Conservation (phyloP, 2,113 vertebrate species). For the Serinus canaria region DNA sequence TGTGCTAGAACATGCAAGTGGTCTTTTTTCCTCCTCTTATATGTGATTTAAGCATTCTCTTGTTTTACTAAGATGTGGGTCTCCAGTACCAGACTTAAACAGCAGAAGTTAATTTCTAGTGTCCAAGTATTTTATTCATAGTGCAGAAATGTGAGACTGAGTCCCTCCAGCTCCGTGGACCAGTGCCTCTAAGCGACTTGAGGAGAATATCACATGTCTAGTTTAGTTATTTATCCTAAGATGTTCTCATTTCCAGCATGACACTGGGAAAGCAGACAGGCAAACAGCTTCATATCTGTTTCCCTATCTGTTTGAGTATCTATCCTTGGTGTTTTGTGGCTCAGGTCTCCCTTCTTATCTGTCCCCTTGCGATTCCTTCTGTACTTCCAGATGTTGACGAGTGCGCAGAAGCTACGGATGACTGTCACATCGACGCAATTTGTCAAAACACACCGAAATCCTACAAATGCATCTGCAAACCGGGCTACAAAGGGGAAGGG, state of each 20-base stretch:
- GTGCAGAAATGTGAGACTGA: neutral
- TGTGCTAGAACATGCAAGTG: neutral
- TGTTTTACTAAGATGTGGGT: neutral
- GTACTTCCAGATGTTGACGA: slow-evolving; percentile 85
- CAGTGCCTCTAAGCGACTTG: neutral
- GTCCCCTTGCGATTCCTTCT: neutral
- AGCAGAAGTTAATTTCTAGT: neutral
- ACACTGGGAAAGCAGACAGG: neutral
- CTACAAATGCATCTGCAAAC: slow-evolving; percentile 97
- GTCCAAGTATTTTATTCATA: neutral
- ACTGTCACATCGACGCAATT: slow-evolving; percentile 96
- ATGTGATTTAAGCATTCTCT: neutral
- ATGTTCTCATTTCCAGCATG: neutral
- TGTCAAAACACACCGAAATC: slow-evolving; percentile 95
- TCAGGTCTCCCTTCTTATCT: neutral
- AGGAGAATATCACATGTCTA: neutral
- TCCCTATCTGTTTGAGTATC: no score
- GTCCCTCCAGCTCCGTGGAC: neutral
- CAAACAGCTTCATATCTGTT: neutral
- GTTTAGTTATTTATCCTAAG: neutral
- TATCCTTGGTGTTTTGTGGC: neutral
- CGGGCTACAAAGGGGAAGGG: slow-evolving; percentile 94
- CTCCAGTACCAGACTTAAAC: neutral
- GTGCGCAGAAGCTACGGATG: slow-evolving; percentile 88
- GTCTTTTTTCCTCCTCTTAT: neutral